Percentiles rank a stretch among this genome's conserved stretches.
Evolutionary conservation across 2,113 vertebrate genomes (phyloP).

Genomic region (Gobiocypris rarus): DNA sequence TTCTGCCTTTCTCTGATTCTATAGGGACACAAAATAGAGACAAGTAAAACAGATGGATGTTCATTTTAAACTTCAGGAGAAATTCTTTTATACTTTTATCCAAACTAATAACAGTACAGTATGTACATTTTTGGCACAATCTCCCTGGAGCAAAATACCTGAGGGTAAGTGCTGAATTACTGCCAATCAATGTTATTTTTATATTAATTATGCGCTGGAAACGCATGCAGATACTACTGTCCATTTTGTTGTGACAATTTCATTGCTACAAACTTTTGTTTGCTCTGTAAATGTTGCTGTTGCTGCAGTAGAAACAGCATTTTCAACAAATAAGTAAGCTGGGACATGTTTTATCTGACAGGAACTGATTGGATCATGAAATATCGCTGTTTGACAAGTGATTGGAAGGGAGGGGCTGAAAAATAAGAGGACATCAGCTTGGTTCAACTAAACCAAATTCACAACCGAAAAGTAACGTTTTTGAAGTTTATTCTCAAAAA

Average conservation of each 20-base stretch:
- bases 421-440: neutral
- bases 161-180: no score
- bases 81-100: no score
- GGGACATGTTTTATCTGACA: neutral
- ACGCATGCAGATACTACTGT: neutral
- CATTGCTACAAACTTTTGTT: neutral
- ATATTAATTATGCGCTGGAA: neutral
- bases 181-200: no score
- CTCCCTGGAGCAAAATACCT: no score
- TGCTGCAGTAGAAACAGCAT: neutral
- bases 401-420: neutral
- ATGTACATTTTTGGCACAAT: neutral
- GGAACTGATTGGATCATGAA: neutral
- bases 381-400: neutral
- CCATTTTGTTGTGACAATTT: neutral
- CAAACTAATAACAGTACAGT: neutral
- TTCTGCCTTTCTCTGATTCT: constrained; percentile 92
- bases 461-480: neutral
- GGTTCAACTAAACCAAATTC: no score
- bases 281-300: neutral
- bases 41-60: neutral
- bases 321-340: neutral
- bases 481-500: neutral
- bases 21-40: constrained; percentile 48
- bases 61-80: neutral